Evolutionary conservation across 2,113 vertebrate genomes (phyloP).

Genomic region (Mobula hypostoma): DNA sequence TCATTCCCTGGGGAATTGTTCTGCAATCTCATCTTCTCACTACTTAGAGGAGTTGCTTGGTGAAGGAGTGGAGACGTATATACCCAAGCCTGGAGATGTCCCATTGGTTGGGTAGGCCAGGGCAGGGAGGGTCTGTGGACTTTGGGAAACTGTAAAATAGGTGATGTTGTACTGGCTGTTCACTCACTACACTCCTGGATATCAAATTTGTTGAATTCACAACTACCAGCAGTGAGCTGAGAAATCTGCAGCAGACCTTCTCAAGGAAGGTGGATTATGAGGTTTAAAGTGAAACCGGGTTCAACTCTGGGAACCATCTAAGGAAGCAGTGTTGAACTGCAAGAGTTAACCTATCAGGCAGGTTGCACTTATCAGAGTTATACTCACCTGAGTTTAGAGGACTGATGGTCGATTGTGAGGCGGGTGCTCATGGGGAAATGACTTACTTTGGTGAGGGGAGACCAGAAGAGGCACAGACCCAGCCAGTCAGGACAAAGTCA

Average conservation of each 20-base stretch:
- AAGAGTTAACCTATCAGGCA: not conserved
- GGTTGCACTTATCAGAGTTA: not conserved
- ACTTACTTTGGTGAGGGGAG: too few relatives aligned
- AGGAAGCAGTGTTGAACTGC: not conserved
- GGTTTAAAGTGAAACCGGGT: not conserved
- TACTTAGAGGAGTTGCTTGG: too few relatives aligned
- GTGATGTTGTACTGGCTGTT: too few relatives aligned
- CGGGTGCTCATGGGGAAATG: not conserved
- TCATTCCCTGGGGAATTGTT: too few relatives aligned
- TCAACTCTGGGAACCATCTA: not conserved
- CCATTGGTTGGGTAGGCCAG: too few relatives aligned
- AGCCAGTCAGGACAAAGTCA: not conserved
- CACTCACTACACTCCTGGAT: too few relatives aligned
- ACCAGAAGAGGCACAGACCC: not conserved
- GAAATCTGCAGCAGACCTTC: not conserved
- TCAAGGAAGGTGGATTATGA: not conserved
- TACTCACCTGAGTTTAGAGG: not conserved
- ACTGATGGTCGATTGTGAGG: not conserved
- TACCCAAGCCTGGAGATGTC: too few relatives aligned
- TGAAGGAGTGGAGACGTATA: too few relatives aligned
- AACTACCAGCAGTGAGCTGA: not conserved
- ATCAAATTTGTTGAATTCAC: too few relatives aligned
- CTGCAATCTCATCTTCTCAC: too few relatives aligned
- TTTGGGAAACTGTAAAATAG: too few relatives aligned
- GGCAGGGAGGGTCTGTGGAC: too few relatives aligned